Conservation (phyloP, 2,797 vertebrate species). For the Diplodus sargus region DNA sequence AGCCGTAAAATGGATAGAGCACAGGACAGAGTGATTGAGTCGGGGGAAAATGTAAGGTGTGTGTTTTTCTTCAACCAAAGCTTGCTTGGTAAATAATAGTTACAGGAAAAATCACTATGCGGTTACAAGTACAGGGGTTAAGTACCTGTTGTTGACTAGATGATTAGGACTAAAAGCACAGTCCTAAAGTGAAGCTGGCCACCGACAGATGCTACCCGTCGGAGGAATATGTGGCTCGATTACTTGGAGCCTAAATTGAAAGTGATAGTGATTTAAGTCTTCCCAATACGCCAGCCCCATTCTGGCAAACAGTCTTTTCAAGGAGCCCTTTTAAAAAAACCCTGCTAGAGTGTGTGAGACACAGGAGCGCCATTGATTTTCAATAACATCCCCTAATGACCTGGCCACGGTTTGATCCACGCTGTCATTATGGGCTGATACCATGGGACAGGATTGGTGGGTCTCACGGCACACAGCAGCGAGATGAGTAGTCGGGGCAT, state of each 20-base stretch:
- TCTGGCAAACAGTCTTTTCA: constrained; percentile 81
- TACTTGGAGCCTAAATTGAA: constrained; percentile 84
- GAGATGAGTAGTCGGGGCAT: constrained; percentile 81
- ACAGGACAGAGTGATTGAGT: constrained; percentile 73
- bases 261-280: constrained; percentile 87
- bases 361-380: constrained; percentile 85
- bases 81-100: constrained; percentile 79
- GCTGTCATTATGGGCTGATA: constrained; percentile 83
- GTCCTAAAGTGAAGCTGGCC: constrained; percentile 69
- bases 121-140: constrained; percentile 74
- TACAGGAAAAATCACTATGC: constrained; percentile 62
- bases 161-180: constrained; percentile 81
- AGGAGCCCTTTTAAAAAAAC: constrained; percentile 75
- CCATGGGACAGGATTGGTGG: constrained; percentile 77
- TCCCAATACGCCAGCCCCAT: constrained; percentile 80
- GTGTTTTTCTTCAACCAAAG: constrained; percentile 70
- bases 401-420: constrained; percentile 84
- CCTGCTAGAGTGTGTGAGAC: constrained; percentile 77
- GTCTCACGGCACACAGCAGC: constrained; percentile 69
- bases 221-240: constrained; percentile 82
- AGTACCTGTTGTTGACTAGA: constrained; percentile 77
- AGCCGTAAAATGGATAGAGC: constrained; percentile 78
- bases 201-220: constrained; percentile 80
- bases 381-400: constrained; percentile 87
- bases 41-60: constrained; percentile 66